Percentiles rank a stretch among this genome's conserved stretches.
Evolutionary conservation across 2,113 vertebrate species (phyloP).

Genomic region (Centropus bengalensis): DNA sequence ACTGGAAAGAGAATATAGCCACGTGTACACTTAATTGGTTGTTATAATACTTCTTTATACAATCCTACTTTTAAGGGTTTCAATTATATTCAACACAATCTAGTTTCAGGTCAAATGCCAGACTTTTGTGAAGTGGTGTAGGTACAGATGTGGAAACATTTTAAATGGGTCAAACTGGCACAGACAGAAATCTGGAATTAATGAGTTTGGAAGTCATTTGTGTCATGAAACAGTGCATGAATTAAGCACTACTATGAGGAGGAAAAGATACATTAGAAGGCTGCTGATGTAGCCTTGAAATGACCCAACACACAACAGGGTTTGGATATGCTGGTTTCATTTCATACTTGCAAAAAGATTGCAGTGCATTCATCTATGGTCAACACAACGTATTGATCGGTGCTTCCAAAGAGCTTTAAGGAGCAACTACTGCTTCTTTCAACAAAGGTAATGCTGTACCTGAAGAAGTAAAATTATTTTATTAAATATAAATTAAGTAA

Average conservation of each 20-base stretch:
- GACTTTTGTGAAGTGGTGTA: not conserved
- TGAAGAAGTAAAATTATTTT: constrained; percentile 59
- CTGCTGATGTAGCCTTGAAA: not conserved
- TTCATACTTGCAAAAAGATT: constrained; percentile 88
- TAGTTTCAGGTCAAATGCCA: not conserved
- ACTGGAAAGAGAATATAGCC: not conserved
- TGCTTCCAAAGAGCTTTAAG: constrained; percentile 81
- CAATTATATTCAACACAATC: not conserved
- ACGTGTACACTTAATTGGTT: not conserved
- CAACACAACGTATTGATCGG: constrained; percentile 80
- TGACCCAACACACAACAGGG: not conserved
- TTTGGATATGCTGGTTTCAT: not conserved
- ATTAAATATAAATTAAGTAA: not conserved
- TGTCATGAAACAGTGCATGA: not conserved
- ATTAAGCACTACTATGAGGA: not conserved
- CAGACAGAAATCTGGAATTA: not conserved
- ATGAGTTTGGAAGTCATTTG: not conserved
- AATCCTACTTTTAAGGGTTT: not conserved
- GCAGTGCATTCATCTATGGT: constrained; percentile 89
- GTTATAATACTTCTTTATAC: not conserved
- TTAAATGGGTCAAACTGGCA: not conserved
- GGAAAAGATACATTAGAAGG: not conserved
- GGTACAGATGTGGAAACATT: not conserved
- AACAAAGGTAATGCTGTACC: constrained; percentile 86
- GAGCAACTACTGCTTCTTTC: constrained; percentile 82